Base-by-base conservation (phyloP, 2,797 vertebrate genomes). In the Dryobates pubescens region DNA sequence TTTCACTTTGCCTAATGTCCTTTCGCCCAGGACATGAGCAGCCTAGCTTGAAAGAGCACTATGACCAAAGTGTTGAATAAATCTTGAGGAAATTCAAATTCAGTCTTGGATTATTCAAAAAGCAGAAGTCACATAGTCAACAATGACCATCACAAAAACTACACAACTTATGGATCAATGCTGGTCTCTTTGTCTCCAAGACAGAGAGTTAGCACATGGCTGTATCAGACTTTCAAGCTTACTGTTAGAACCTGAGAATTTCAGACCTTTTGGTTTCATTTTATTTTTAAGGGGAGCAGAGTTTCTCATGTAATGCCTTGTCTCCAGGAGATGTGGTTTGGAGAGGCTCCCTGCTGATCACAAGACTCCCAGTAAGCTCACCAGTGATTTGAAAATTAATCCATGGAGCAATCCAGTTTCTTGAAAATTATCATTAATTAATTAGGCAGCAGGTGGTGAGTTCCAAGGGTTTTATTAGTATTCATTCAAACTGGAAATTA, bases 401-500 rank as follows among this genome's bases (percentile, higher is more conserved):
- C 32, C 59, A 68, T 74, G 49, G 36, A 92, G 24, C 61, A 90
- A 63, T 38, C 10, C 19, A 65, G 29, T 74, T 85, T 78, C 36
- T 32, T 29, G 26, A 51, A 51, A 89, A 85, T 82, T 80, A 59
- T 69, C 47, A 38, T 74, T 92, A 71, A 92, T 85, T 90, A 80
- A 89, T 95, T 89, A 85, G 56, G 30, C 9, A 7, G 32, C 4
- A 8, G 27, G 56, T 69, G 32, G 65, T 75, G 72, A 89, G 63
- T 94, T 89, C 53, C 65, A 82, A 82, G 27, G 30, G 26, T 14
- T 81, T 85, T 89, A 67, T 86, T 89, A 49, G 22, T 83, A 82
- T 69, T 82, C 87, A 65, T 83, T 90, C 84, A 87, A 93, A 82
- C 23, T 47, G 84, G 43, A 93, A 92, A 85, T 65, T 53, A 69